Conservation (phyloP, 2,113 vertebrate species). For the Campylomormyrus tamandua region DNA sequence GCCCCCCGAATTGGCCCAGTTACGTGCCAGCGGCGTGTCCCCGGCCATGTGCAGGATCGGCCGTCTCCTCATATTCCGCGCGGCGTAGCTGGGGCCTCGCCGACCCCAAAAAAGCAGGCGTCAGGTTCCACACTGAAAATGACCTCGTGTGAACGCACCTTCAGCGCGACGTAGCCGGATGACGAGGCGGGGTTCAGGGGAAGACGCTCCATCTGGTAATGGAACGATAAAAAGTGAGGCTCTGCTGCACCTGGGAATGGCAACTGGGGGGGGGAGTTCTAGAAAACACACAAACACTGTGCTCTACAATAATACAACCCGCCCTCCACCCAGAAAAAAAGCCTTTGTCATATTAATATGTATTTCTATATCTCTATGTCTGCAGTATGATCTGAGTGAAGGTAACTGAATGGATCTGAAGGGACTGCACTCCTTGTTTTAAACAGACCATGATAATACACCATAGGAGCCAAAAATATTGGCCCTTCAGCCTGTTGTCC, state of each 20-base stretch:
- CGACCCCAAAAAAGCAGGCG: not conserved
- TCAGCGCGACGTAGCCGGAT: not conserved
- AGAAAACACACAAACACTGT: not conserved
- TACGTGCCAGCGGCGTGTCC: not conserved
- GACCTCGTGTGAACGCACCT: not conserved
- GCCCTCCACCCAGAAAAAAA: not conserved
- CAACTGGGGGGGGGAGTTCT: not conserved
- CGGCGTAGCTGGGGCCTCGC: not conserved
- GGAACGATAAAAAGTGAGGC: conserved; percentile 24
- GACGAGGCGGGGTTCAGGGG: not conserved
- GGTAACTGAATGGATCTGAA: not conserved
- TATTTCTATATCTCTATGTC: not conserved
- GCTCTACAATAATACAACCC: not conserved
- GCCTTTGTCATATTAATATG: not conserved
- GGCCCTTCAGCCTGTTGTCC: not conserved
- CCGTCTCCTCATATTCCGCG: not conserved
- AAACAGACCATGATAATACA: not conserved
- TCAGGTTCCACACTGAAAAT: not conserved
- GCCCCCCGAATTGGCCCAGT: not conserved
- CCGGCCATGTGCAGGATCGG: not conserved
- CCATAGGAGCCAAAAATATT: not conserved
- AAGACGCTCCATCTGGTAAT: conserved; percentile 8
- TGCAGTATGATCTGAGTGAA: not conserved
- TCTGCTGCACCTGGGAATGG: conserved; percentile 7
- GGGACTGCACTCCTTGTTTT: not conserved